Evolutionary conservation across 1,140 invertebrate genomes (phyloP).

Genomic region (Leptopilina boulardi): DNA sequence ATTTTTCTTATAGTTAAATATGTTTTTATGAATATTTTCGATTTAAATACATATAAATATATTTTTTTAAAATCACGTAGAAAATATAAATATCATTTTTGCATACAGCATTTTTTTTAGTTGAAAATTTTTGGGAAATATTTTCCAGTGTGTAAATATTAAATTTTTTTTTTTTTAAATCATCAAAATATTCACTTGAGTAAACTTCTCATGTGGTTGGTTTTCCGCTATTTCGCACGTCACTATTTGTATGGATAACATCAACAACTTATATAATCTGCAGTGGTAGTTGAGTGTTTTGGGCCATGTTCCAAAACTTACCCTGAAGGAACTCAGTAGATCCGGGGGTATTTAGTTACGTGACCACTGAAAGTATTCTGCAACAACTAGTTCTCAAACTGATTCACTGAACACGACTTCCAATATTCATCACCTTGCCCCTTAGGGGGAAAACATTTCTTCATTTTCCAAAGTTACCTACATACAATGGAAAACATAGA

Average conservation of each 20-base stretch:
- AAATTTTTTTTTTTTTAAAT: background rate
- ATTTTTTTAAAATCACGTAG: no score
- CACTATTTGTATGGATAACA: background rate
- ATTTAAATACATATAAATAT: no score
- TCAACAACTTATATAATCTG: constrained; percentile 1
- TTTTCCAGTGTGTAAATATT: no score
- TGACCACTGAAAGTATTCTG: constrained; percentile 11
- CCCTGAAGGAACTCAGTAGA: background rate
- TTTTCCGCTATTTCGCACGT: constrained; percentile 1
- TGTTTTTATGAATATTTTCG: no score
- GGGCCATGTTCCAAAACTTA: constrained; percentile 20
- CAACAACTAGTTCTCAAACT: constrained; percentile 13
- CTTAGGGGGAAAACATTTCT: background rate
- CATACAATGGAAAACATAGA: no score
- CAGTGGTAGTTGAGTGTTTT: background rate
- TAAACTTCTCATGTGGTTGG: background rate
- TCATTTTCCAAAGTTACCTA: background rate
- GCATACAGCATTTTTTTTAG: no score
- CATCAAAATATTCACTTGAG: background rate
- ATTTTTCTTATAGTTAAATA: no score
- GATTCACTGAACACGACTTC: background rate
- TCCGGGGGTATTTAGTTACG: constrained; percentile 1
- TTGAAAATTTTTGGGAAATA: no score
- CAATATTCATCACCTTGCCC: background rate
- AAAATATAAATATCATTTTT: no score